Conservation (phyloP, 2,888 invertebrate genomes). For the Tigriopus californicus region DNA sequence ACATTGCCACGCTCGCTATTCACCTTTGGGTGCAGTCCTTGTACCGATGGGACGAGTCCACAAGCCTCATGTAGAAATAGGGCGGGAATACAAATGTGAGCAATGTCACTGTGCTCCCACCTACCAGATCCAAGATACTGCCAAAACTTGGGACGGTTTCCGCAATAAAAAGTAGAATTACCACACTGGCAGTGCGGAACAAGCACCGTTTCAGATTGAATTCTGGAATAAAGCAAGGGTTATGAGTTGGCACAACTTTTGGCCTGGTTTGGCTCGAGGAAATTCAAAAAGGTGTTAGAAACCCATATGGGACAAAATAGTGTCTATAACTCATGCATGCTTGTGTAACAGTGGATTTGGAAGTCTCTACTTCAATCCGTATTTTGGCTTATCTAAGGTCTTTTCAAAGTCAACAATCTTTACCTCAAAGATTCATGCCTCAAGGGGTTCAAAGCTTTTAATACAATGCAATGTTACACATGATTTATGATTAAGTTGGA, state of each 20-base stretch:
- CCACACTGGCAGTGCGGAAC: slow-evolving; percentile 38
- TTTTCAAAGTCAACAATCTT: too few relatives aligned
- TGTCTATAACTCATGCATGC: too few relatives aligned
- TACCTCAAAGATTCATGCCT: too few relatives aligned
- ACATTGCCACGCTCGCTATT: too few relatives aligned
- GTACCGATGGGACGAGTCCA: slow-evolving; percentile 28
- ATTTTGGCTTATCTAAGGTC: too few relatives aligned
- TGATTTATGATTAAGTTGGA: too few relatives aligned
- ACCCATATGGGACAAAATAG: not conserved
- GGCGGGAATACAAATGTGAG: slow-evolving; percentile 48
- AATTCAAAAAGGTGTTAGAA: not conserved
- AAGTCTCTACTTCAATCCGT: too few relatives aligned
- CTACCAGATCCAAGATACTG: slow-evolving; percentile 45
- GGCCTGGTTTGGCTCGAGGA: too few relatives aligned
- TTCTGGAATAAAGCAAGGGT: slow-evolving; percentile 35
- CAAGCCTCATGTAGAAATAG: slow-evolving; percentile 42
- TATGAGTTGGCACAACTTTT: not conserved
- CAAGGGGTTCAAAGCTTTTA: too few relatives aligned
- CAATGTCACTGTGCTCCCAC: slow-evolving; percentile 47
- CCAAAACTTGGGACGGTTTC: slow-evolving; percentile 48
- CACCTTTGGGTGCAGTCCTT: slow-evolving; percentile 32
- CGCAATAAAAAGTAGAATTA: slow-evolving; percentile 41
- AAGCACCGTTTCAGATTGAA: slow-evolving; percentile 40
- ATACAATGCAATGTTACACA: too few relatives aligned
- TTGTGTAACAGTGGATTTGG: too few relatives aligned